Conservation (phyloP, 2,888 invertebrate species). For the Netelia fuscicornis region DNA sequence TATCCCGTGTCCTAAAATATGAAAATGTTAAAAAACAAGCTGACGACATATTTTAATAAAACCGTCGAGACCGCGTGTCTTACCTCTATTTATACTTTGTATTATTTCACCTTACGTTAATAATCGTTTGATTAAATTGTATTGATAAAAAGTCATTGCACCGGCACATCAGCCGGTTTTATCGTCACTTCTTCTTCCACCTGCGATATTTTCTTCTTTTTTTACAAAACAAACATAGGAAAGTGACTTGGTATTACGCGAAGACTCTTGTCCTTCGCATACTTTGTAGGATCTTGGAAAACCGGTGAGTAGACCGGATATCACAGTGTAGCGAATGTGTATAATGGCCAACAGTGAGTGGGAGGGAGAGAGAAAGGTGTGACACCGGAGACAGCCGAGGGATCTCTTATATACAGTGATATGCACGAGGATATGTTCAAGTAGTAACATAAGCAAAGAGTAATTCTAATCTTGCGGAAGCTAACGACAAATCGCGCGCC, state of each 20-base stretch:
- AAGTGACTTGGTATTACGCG: constrained; percentile 43
- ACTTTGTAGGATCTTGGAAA: constrained; percentile 35
- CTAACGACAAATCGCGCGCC: constrained; percentile 84
- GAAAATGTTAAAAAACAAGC: not conserved
- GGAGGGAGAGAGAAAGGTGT: constrained; percentile 7
- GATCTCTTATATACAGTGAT: constrained; percentile 35
- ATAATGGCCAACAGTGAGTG: constrained; percentile 33
- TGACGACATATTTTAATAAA: not conserved
- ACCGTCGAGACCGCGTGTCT: not conserved
- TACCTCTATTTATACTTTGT: constrained; percentile 12
- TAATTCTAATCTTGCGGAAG: constrained; percentile 83
- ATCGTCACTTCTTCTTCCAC: constrained; percentile 30
- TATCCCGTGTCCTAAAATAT: not conserved
- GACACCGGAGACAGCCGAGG: constrained; percentile 42
- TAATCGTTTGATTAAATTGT: constrained; percentile 34
- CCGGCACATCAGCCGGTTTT: not conserved
- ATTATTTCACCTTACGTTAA: constrained; percentile 5
- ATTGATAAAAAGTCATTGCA: constrained; percentile 28
- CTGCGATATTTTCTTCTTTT: not conserved
- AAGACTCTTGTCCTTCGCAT: constrained; percentile 7
- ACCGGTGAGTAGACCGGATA: constrained; percentile 58
- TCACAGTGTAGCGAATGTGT: constrained; percentile 53
- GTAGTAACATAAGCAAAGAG: constrained; percentile 77
- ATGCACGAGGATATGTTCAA: constrained; percentile 1
- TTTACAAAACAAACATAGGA: constrained; percentile 4